A percentile compares a stretch with the other conserved stretches of the same genome.
These are phyloP conservation scores for Cataglyphis hispanica DNA, from an alignment of 1,140 invertebrate genomes.

Conservation along the genomic window DNA sequence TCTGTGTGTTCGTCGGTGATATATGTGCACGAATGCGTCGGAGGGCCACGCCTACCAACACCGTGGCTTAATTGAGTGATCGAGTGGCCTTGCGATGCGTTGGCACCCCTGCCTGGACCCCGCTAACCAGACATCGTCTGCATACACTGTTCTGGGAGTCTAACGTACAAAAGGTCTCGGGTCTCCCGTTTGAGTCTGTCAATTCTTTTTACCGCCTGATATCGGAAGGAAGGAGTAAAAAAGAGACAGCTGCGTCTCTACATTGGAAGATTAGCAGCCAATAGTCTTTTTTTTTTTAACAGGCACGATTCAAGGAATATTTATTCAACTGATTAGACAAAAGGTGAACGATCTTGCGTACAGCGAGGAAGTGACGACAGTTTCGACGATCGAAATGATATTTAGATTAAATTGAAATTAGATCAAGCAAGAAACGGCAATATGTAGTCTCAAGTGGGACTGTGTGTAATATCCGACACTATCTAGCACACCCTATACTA, in stretches of 20 bases:
- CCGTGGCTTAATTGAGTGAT: constrained; percentile 85
- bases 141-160: constrained; percentile 18
- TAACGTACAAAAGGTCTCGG: constrained; percentile 22
- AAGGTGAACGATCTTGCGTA: not conserved
- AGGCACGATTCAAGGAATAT: not conserved
- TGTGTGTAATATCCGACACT: constrained; percentile 33
- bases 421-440: not conserved
- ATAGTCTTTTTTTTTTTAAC: constrained; percentile 19
- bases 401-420: constrained; percentile 41
- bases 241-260: constrained; percentile 36
- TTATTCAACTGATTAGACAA: constrained; percentile 31
- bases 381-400: constrained; percentile 6
- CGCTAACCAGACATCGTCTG: constrained; percentile 45
- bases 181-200: constrained; percentile 15
- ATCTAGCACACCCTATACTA: constrained; percentile 1
- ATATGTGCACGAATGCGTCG: constrained; percentile 82
- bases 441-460: constrained; percentile 23
- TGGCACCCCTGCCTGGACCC: constrained; percentile 74
- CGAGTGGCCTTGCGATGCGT: constrained; percentile 82
- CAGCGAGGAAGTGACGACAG: constrained; percentile 26
- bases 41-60: constrained; percentile 84
- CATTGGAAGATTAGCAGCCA: constrained; percentile 27
- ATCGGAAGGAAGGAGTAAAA: too few relatives aligned
- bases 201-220: constrained; percentile 15
- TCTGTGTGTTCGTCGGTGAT: constrained; percentile 78